Evolutionary conservation across 2,113 vertebrate genomes (phyloP).

Genomic region (Mixornis gularis): DNA sequence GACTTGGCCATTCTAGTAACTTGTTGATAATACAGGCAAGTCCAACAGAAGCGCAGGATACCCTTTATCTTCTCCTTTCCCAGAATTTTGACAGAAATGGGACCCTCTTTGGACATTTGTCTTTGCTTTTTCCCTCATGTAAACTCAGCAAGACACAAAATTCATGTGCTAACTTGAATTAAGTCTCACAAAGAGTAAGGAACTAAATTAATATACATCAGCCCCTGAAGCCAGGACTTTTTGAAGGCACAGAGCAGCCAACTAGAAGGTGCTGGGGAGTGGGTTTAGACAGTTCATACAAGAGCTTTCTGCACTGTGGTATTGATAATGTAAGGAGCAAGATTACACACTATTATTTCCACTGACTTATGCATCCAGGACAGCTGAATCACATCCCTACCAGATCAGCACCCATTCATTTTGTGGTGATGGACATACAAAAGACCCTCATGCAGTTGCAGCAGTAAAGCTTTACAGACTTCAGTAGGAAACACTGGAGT

Average conservation of each 20-base stretch:
- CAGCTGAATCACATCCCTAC: background rate
- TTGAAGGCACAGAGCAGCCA: background rate
- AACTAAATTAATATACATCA: background rate
- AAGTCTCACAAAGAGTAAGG: background rate
- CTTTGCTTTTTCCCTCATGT: background rate
- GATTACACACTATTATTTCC: background rate
- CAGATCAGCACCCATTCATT: background rate
- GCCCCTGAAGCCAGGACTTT: background rate
- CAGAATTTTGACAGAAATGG: background rate
- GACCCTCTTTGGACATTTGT: background rate
- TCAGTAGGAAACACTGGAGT: background rate
- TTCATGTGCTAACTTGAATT: background rate
- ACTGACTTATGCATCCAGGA: background rate
- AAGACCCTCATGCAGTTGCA: background rate
- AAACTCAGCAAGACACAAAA: background rate
- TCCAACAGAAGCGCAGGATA: background rate
- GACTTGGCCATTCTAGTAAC: background rate
- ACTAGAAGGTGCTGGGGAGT: background rate
- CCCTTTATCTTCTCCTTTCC: background rate
- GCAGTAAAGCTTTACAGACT: background rate
- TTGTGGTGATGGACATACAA: background rate
- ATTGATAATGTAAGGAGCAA: background rate
- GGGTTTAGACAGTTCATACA: background rate
- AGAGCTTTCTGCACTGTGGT: background rate
- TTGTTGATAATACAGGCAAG: background rate